phyloP scores from a whole-genome alignment of 1,140 invertebrate species.

The Gonioctena quinquepunctata region DNA sequence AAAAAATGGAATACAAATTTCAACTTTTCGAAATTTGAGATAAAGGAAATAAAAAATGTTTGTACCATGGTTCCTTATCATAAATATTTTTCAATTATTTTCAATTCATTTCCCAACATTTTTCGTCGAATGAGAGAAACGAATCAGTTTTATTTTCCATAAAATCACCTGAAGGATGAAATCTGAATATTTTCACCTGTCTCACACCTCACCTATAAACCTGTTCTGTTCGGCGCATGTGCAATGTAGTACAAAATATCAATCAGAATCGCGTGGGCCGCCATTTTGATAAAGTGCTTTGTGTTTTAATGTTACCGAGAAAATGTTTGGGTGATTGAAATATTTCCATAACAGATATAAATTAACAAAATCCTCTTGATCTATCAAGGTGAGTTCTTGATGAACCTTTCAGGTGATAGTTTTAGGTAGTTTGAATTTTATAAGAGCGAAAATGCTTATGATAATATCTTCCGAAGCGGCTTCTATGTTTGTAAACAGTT shows the following conservation, averaged over 20 bases:
- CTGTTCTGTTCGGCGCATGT: constrained; percentile 9
- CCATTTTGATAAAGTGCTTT: constrained; percentile 50
- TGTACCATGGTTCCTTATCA: no score
- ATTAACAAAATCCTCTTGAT: background rate
- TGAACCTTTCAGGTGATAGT: background rate
- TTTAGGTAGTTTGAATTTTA: background rate
- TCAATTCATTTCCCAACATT: no score
- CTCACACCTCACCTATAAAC: constrained; percentile 6
- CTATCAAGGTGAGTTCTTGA: background rate
- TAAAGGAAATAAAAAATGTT: no score
- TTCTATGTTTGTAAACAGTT: constrained; percentile 38
- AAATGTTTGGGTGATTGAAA: background rate
- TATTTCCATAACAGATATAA: background rate
- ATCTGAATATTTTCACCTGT: background rate
- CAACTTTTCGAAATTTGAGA: no score
- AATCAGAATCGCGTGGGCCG: constrained; percentile 46
- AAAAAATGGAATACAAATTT: no score
- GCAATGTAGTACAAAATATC: constrained; percentile 11
- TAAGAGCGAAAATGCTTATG: background rate
- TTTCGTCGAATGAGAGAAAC: no score
- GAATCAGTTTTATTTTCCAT: no score
- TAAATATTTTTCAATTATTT: no score
- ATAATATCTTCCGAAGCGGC: constrained; percentile 17
- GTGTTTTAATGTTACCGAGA: constrained; percentile 24
- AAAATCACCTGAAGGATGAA: no score